These are phyloP conservation scores for Melinaea marsaeus DNA, from an alignment of 2,888 invertebrate genomes.

Conservation along the genomic window DNA sequence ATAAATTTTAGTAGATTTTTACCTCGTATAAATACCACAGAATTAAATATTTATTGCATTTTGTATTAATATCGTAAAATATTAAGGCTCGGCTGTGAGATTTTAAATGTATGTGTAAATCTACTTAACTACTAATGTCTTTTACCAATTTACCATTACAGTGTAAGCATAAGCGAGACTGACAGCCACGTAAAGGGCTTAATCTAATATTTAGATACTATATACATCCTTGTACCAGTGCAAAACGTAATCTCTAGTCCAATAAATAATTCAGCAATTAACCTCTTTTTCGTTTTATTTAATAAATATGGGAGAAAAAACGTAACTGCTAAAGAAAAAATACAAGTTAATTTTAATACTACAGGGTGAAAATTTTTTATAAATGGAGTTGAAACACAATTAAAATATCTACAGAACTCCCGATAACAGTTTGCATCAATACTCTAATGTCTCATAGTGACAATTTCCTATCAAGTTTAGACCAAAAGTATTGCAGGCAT, in stretches of 20 bases:
- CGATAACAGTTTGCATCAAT: not conserved
- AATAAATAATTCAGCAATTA: conserved; percentile 21
- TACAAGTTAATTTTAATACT: too few relatives aligned
- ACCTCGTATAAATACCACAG: not conserved
- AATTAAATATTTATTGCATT: conserved; percentile 6
- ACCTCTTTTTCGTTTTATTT: conserved; percentile 5
- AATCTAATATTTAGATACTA: conserved; percentile 4
- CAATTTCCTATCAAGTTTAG: too few relatives aligned
- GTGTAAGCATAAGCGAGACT: not conserved
- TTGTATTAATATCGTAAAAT: not conserved
- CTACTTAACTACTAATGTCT: not conserved
- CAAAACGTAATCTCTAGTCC: conserved; percentile 37
- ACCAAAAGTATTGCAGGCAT: too few relatives aligned
- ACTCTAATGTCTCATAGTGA: too few relatives aligned
- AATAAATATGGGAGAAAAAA: conserved; percentile 1
- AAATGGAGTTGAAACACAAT: too few relatives aligned
- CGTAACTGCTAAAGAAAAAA: too few relatives aligned
- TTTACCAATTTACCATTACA: conserved; percentile 19
- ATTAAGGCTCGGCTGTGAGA: conserved; percentile 28
- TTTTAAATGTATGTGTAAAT: conserved; percentile 13
- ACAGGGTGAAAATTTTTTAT: too few relatives aligned
- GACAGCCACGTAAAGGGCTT: not conserved
- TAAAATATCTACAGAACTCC: too few relatives aligned
- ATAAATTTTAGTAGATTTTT: conserved; percentile 3
- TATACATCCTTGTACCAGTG: conserved; percentile 16